Base-by-base conservation (phyloP, 2,888 invertebrate species). In the Drosophila imparisetae region DNA sequence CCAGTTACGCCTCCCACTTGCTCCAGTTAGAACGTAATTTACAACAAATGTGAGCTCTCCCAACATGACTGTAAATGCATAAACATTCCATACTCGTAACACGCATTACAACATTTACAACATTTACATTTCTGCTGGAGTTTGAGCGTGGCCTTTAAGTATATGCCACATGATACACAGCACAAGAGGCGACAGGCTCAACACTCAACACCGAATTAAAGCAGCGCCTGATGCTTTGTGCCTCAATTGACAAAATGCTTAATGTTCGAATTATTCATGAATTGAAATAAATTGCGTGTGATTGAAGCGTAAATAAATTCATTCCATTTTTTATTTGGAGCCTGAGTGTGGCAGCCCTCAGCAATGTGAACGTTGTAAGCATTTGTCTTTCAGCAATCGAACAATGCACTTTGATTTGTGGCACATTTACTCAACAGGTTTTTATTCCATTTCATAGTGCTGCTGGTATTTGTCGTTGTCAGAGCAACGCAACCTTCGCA, bases 221-320 rank as follows among this genome's bases (percentile, higher is more conserved):
- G 52, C 52, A 65, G 52, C 53, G 13, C 10, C 13, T 53, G 13
- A 66, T 34, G 52, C 58, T 65, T 75, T 77, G 75, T 72, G 66
- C 45, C 45, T 4, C 77, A 73, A 73, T 78, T 76, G 68, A 62
- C 49, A 34, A 30, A 58, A 45, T 21, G 58, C 29, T 67, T 21
- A 64, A 65, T 55, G 59, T 49, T 72, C 75, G 66, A 66, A 78
- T 76, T 66, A 53, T 59, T 66, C 60, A 59, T 69, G 79, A 83
- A 88, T 83, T 86, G 75, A 83, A 86, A 83, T 78, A 86, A 83
- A 80, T 83, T 78, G 60, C 77, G 68, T 73, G 86, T 75, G 86
- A 86, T 86, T 88, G 86, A 59, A 72, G 86, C 83, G 75, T 73
- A 75, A 84, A 83, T 71, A 72, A 89, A 83, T 83, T 75, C 62